Evolutionary conservation across 2,113 vertebrate genomes (phyloP).

Genomic region (Microtus ochrogaster): DNA sequence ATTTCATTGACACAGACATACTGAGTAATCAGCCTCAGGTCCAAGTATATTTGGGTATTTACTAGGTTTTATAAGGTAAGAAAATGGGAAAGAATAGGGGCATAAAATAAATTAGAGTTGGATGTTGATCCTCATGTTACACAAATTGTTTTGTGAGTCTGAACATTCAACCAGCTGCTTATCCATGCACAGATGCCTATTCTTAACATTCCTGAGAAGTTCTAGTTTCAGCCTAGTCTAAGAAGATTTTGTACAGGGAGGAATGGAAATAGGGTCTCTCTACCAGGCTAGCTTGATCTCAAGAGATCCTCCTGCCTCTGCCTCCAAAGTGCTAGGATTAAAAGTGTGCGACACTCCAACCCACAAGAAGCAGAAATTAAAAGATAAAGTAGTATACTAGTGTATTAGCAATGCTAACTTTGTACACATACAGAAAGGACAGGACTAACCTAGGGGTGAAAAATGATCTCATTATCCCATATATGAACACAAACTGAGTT

Average conservation of each 20-base stretch:
- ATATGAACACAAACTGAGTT: slow-evolving; percentile 66
- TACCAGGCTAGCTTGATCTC: neutral
- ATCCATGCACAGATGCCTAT: slow-evolving; percentile 75
- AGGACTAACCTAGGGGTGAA: slow-evolving; percentile 69
- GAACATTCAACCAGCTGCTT: slow-evolving; percentile 62
- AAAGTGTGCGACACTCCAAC: neutral
- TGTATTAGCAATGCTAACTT: slow-evolving; percentile 65
- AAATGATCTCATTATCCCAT: neutral
- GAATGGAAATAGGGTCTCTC: neutral
- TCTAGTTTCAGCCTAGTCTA: slow-evolving; percentile 69
- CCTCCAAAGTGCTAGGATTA: neutral
- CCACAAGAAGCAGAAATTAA: slow-evolving; percentile 66
- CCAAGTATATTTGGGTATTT: slow-evolving; percentile 83
- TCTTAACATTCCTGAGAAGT: slow-evolving; percentile 78
- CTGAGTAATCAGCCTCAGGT: slow-evolving; percentile 85
- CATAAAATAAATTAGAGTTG: slow-evolving; percentile 81
- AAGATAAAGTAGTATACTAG: neutral
- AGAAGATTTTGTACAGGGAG: neutral
- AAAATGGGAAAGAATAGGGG: slow-evolving; percentile 75
- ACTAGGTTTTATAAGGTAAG: slow-evolving; percentile 82
- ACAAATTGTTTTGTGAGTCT: slow-evolving; percentile 70
- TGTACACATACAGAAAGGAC: slow-evolving; percentile 70
- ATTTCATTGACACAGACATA: slow-evolving; percentile 86
- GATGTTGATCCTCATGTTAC: slow-evolving; percentile 76
- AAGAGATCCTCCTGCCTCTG: neutral